Evolutionary conservation across 2,113 vertebrate species (phyloP).

Genomic region (Chaetura pelagica): DNA sequence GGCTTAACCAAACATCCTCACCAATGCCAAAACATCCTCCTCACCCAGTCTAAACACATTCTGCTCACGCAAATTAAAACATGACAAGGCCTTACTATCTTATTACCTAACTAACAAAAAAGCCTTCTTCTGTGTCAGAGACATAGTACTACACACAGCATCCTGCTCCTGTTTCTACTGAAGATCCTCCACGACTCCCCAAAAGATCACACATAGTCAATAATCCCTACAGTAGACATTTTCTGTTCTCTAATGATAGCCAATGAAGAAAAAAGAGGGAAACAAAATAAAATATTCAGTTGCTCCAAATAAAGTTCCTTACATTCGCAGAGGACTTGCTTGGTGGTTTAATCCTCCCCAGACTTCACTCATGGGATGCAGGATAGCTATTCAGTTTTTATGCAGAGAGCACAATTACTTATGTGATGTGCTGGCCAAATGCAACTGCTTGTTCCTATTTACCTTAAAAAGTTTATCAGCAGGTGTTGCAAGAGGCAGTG

Average conservation of each 20-base stretch:
- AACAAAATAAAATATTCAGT: neutral
- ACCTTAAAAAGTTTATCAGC: neutral
- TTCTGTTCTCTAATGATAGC: neutral
- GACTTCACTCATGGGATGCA: neutral
- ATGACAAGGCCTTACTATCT: conserved; percentile 8
- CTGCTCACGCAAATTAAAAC: conserved; percentile 38
- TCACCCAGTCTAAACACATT: conserved; percentile 62
- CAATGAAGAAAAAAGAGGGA: neutral
- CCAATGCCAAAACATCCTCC: conserved; percentile 64
- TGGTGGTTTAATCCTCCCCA: neutral
- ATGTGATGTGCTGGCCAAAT: neutral
- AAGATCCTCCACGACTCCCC: neutral
- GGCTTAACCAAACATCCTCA: conserved; percentile 63
- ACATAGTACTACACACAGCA: neutral
- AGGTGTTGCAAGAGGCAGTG: neutral
- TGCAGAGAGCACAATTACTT: neutral
- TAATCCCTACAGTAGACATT: neutral
- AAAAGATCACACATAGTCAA: neutral
- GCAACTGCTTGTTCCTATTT: neutral
- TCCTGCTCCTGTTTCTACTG: neutral
- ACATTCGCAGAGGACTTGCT: neutral
- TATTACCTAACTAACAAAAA: neutral
- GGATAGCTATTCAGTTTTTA: neutral
- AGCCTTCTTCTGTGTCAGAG: neutral
- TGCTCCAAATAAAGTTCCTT: neutral